Percentiles rank a stretch among this genome's conserved stretches.
Conservation (phyloP, 2,888 invertebrate genomes). For the Lasius fuliginosus region DNA sequence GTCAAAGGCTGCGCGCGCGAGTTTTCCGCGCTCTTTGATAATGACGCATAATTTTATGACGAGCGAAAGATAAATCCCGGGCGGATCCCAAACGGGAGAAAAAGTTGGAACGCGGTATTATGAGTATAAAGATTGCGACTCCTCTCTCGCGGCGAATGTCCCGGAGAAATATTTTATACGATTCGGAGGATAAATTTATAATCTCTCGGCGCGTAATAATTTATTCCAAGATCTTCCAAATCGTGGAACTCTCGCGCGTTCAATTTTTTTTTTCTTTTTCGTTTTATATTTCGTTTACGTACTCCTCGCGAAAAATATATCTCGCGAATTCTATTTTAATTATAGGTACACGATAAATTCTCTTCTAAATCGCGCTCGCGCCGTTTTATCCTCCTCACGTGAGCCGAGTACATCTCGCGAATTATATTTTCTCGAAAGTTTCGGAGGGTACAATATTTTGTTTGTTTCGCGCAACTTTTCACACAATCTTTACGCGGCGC, state of each 20-base stretch:
- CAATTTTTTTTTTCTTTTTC: neutral
- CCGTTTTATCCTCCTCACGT: neutral
- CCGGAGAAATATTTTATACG: conserved; percentile 36
- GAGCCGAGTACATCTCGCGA: conserved; percentile 9
- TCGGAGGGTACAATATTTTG: neutral
- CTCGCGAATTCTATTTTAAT: conserved; percentile 47
- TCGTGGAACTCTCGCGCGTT: neutral
- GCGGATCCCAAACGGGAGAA: conserved; percentile 8
- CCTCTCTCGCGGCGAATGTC: neutral
- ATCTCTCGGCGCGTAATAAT: conserved; percentile 44
- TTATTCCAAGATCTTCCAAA: conserved; percentile 44
- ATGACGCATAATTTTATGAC: conserved; percentile 57
- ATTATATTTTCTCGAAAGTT: conserved; percentile 4
- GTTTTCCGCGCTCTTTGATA: conserved; percentile 37
- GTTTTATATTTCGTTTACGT: conserved; percentile 33
- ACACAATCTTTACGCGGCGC: conserved; percentile 13
- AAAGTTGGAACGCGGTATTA: conserved; percentile 39
- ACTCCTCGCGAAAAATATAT: neutral
- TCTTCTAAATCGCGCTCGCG: conserved; percentile 2
- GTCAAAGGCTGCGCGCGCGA: conserved; percentile 30
- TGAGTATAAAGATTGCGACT: conserved; percentile 35
- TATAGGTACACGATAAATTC: conserved; percentile 41
- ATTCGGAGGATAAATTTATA: conserved; percentile 44
- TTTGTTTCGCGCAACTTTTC: neutral
- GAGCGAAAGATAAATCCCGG: conserved; percentile 40